Conservation (phyloP, 2,113 vertebrate species). For the Petroica traversi region DNA sequence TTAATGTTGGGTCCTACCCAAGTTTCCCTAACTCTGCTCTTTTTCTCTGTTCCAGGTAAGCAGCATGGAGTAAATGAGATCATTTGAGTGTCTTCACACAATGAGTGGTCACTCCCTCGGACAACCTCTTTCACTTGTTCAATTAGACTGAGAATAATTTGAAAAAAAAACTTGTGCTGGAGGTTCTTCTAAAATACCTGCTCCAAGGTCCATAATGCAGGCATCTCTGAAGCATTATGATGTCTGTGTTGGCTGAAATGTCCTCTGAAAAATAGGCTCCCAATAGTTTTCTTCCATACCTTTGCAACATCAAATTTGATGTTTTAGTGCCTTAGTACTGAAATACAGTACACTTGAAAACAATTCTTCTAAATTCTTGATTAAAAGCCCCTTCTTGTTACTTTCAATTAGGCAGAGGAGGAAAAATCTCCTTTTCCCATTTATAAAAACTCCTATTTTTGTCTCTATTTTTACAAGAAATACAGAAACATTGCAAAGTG, state of each 20-base stretch:
- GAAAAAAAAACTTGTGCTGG: neutral
- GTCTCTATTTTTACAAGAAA: neutral
- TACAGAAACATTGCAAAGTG: neutral
- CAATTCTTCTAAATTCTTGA: neutral
- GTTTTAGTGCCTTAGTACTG: neutral
- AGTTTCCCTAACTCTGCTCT: neutral
- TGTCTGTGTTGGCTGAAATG: neutral
- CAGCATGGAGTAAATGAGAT: neutral
- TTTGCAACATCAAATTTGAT: neutral
- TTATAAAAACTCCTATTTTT: neutral
- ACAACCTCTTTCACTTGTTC: neutral
- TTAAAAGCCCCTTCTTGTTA: neutral
- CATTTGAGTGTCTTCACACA: neutral
- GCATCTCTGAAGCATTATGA: neutral
- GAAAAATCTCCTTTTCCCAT: neutral
- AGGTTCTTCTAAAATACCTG: neutral
- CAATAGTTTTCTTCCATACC: neutral
- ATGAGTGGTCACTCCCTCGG: rapidly evolving
- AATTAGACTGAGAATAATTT: neutral
- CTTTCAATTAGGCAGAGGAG: neutral
- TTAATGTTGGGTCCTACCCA: neutral
- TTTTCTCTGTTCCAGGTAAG: neutral
- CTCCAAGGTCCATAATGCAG: neutral
- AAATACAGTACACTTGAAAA: neutral
- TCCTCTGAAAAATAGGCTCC: neutral